These are phyloP conservation scores for Parasteatoda lunata DNA, from an alignment of 2,888 invertebrate species.

Conservation along the genomic window DNA sequence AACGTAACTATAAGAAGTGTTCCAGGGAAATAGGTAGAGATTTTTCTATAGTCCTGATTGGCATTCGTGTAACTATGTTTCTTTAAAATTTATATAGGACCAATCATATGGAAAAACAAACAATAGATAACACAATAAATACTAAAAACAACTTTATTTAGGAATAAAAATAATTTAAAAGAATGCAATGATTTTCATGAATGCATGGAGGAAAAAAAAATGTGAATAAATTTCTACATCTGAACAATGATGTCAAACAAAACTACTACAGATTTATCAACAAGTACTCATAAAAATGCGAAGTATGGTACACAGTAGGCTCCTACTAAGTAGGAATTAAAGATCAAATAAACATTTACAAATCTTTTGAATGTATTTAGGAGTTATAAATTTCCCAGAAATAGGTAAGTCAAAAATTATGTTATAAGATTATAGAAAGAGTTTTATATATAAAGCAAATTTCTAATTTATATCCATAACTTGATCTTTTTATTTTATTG, in stretches of 20 bases:
- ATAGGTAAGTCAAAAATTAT: constrained; percentile 3
- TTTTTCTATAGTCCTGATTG: no score
- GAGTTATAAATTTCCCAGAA: neutral
- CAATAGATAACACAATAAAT: constrained; percentile 27
- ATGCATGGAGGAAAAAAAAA: constrained; percentile 1
- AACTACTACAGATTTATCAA: constrained; percentile 12
- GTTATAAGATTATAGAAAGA: neutral
- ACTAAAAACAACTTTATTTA: constrained; percentile 63
- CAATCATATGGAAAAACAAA: constrained; percentile 25
- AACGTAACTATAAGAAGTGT: neutral
- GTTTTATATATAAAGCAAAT: neutral
- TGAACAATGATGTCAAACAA: constrained; percentile 27
- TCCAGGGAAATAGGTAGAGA: no score
- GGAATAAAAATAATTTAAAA: constrained; percentile 61
- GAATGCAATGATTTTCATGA: constrained; percentile 27
- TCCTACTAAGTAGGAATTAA: neutral
- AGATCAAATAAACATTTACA: constrained; percentile 21
- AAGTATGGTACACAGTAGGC: constrained; percentile 17
- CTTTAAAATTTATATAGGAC: constrained; percentile 24
- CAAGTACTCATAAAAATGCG: constrained; percentile 1
- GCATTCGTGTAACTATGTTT: no score
- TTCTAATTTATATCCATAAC: no score
- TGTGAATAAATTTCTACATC: constrained; percentile 24
- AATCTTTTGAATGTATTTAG: no score
- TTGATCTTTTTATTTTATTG: no score